A percentile compares a stretch with the other conserved stretches of the same genome.
These are phyloP conservation scores for Jacana jacana DNA, from an alignment of 2,113 vertebrate genomes.

Conservation along the genomic window DNA sequence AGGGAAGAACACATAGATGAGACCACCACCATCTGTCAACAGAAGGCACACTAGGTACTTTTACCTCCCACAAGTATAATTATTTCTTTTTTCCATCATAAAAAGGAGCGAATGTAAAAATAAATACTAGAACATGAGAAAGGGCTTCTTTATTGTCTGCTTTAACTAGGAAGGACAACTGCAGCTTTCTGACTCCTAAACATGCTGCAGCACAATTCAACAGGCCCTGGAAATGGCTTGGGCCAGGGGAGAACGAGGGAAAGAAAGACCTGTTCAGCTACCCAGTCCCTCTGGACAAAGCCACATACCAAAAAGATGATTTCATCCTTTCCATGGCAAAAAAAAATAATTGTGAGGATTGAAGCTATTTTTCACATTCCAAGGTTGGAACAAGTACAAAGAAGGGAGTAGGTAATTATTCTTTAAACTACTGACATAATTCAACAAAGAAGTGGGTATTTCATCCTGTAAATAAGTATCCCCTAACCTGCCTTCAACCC, in stretches of 20 bases:
- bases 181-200: background rate
- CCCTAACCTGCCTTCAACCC: slow-evolving; percentile 55
- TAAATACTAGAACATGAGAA: background rate
- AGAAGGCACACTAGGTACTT: background rate
- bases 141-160: background rate
- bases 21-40: background rate
- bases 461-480: slow-evolving; percentile 62
- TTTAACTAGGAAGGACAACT: background rate
- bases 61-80: background rate
- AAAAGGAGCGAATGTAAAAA: background rate
- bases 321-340: background rate
- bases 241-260: background rate
- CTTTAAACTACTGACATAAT: slow-evolving; percentile 46
- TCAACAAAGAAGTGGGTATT: slow-evolving; percentile 55
- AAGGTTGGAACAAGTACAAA: slow-evolving; percentile 50
- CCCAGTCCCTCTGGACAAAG: slow-evolving; percentile 27
- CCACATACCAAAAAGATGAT: slow-evolving; percentile 49
- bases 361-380: slow-evolving; percentile 55
- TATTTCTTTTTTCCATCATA: background rate
- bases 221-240: background rate
- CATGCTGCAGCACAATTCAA: background rate
- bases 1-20: background rate
- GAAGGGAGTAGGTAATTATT: slow-evolving; percentile 47
- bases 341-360: background rate
- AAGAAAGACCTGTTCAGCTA: slow-evolving; percentile 13